A percentile compares a stretch with the other conserved stretches of the same genome.
These are phyloP conservation scores for Siphamia tubifer DNA, from an alignment of 2,113 vertebrate species.

Conservation along the genomic window DNA sequence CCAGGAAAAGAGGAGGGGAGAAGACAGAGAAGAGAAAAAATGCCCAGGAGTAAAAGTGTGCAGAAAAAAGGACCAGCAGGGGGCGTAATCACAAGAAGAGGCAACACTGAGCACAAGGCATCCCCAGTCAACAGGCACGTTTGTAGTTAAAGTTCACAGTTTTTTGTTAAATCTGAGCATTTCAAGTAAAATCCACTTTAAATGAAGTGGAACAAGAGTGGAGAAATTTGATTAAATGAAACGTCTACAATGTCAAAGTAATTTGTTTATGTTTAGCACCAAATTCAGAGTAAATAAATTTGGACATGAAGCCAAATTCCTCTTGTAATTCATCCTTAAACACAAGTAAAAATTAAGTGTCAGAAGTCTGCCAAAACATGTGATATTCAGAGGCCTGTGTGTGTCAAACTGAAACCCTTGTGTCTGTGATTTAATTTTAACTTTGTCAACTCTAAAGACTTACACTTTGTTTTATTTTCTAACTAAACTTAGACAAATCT, in stretches of 20 bases:
- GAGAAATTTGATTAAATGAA: not conserved
- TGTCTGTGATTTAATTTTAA: no score
- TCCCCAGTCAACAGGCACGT: constrained; percentile 43
- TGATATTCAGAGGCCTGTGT: no score
- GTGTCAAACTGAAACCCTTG: no score
- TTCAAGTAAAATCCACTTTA: no score
- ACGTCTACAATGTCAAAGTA: no score
- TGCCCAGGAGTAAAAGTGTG: constrained; percentile 80
- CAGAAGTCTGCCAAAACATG: not conserved
- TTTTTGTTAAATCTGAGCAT: not conserved
- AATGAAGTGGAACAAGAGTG: constrained; percentile 6
- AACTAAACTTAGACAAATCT: not conserved
- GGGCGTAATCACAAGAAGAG: constrained; percentile 58
- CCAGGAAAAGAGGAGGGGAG: constrained; percentile 77
- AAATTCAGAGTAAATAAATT: not conserved
- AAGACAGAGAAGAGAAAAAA: constrained; percentile 65
- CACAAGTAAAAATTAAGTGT: not conserved
- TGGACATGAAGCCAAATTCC: not conserved
- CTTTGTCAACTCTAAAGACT: not conserved
- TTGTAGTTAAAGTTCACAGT: not conserved
- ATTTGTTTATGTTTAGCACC: not conserved
- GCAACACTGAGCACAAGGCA: constrained; percentile 29
- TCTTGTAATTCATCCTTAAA: not conserved
- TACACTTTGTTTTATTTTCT: not conserved
- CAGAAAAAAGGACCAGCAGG: constrained; percentile 71